These are phyloP conservation scores for Mus minutoides DNA, from an alignment of 2,797 vertebrate species.

Conservation along the genomic window DNA sequence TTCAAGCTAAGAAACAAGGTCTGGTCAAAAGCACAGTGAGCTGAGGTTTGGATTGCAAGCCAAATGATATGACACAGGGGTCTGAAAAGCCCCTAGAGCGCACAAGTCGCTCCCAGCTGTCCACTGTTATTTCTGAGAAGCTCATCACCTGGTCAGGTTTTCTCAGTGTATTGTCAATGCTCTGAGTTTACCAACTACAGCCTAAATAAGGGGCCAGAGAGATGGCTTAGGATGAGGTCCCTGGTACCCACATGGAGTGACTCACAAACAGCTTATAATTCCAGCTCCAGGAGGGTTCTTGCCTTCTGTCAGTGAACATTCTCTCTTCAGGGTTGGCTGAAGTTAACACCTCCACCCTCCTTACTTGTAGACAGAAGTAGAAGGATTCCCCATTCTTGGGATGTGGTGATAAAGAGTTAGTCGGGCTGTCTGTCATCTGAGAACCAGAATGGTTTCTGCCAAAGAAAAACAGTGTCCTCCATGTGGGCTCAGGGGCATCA, in stretches of 20 bases:
- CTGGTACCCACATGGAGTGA: not conserved
- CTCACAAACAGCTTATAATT: not conserved
- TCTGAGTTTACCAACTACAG: not conserved
- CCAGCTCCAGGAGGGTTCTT: not conserved
- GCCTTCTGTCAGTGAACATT: not conserved
- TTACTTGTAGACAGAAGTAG: not conserved
- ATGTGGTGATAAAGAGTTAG: not conserved
- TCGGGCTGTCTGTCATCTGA: not conserved
- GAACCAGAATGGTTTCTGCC: not conserved
- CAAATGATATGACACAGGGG: not conserved
- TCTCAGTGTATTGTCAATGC: not conserved
- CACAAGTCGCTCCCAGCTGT: not conserved
- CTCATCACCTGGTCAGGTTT: not conserved
- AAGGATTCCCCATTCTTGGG: not conserved
- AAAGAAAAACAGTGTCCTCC: not conserved
- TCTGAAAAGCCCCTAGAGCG: not conserved
- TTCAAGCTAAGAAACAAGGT: not conserved
- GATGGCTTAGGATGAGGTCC: not conserved
- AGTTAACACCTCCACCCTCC: not conserved
- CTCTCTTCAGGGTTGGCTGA: not conserved
- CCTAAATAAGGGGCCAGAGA: not conserved
- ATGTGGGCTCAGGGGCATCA: not conserved
- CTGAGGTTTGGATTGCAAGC: not conserved
- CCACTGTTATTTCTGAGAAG: not conserved
- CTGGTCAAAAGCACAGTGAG: not conserved